Conservation (phyloP, 2,888 invertebrate species). For the Cecidostiba fungosa region DNA sequence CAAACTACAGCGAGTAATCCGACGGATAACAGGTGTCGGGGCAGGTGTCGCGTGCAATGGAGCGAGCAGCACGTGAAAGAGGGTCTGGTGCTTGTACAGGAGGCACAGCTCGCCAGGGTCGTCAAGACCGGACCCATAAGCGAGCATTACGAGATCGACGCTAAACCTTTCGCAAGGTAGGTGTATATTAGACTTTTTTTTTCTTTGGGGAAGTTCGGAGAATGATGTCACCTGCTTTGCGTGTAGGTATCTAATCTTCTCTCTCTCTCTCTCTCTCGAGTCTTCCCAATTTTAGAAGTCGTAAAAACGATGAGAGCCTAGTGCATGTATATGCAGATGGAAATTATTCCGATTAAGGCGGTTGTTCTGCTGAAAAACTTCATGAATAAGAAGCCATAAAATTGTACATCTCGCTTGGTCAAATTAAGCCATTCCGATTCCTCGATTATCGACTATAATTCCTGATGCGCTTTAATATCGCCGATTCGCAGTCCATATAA, state of each 20-base stretch:
- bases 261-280: neutral
- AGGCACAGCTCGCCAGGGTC: conserved; percentile 79
- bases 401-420: neutral
- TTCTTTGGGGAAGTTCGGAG: neutral
- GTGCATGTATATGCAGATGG: neutral
- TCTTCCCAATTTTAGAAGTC: conserved; percentile 7
- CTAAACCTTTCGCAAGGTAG: conserved; percentile 82
- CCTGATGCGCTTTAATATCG: neutral
- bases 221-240: conserved; percentile 20
- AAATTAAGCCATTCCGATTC: conserved; percentile 28
- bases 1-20: neutral
- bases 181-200: neutral
- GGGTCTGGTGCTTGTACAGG: conserved; percentile 80
- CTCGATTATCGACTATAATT: neutral
- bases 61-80: conserved; percentile 81
- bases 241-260: too few species aligned
- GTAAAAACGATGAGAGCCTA: neutral
- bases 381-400: neutral
- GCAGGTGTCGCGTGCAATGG: conserved; percentile 80
- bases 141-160: conserved; percentile 81
- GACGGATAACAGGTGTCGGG: conserved; percentile 70
- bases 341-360: neutral
- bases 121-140: conserved; percentile 81
- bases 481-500: conserved; percentile 35
- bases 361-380: neutral